A percentile compares a stretch with the other conserved stretches of the same genome.
Conservation (phyloP, 2,797 vertebrate genomes). For the Rhabdomys pumilio region DNA sequence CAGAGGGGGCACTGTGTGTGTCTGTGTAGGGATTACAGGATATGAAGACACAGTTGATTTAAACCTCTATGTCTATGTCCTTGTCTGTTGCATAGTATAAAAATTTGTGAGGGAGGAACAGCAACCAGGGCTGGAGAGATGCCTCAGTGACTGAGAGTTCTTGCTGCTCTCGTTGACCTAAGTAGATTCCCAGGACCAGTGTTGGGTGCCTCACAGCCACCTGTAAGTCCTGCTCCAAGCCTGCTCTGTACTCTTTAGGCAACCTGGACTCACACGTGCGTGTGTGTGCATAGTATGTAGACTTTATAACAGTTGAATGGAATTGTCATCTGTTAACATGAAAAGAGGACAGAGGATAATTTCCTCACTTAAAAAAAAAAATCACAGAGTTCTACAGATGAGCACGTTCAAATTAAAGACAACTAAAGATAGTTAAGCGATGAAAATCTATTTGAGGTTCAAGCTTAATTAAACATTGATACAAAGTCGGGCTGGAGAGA, state of each 20-base stretch:
- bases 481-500: neutral
- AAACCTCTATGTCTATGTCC: neutral
- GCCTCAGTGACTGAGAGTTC: neutral
- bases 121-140: neutral
- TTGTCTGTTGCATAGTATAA: neutral
- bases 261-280: neutral
- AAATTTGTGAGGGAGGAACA: neutral
- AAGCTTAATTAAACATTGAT: conserved; percentile 8
- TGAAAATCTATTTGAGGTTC: neutral
- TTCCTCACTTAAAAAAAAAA: neutral
- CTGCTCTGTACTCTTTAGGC: neutral
- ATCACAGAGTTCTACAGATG: neutral
- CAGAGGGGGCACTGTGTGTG: neutral
- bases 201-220: neutral
- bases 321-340: neutral
- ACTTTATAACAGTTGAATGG: neutral
- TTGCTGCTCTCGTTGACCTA: neutral
- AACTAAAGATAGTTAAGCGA: neutral
- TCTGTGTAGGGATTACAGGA: neutral
- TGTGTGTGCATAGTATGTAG: too few species aligned
- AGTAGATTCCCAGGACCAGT: neutral
- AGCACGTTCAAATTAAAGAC: neutral
- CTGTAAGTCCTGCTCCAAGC: neutral
- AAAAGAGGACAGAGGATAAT: neutral
- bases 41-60: neutral